Evolutionary conservation across 2,888 invertebrate species (phyloP).

Genomic region (Drosophila bunnanda): DNA sequence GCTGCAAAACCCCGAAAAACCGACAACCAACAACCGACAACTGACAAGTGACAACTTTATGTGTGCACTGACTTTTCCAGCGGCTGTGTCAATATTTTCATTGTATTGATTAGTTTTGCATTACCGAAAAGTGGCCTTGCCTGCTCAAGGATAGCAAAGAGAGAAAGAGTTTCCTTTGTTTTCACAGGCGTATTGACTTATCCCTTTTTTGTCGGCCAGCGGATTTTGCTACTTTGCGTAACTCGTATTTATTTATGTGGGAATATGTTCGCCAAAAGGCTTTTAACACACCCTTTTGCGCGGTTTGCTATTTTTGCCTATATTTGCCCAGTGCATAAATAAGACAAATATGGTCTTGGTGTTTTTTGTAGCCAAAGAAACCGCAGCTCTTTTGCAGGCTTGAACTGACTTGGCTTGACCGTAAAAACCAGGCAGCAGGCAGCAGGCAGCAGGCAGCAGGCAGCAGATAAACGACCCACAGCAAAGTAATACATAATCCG

Average conservation of each 20-base stretch:
- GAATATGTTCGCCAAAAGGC: slow-evolving; percentile 57
- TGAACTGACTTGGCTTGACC: slow-evolving; percentile 33
- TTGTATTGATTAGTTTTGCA: slow-evolving; percentile 74
- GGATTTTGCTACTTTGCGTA: slow-evolving; percentile 48
- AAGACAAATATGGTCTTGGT: slow-evolving; percentile 46
- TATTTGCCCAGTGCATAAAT: slow-evolving; percentile 42
- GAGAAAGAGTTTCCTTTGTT: slow-evolving; percentile 25
- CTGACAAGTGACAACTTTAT: slow-evolving; percentile 59
- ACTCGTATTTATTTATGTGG: slow-evolving; percentile 47
- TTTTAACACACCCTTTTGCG: slow-evolving; percentile 66
- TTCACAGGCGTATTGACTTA: slow-evolving; percentile 46
- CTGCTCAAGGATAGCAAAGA: not conserved
- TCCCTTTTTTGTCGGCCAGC: slow-evolving; percentile 46
- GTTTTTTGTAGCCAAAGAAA: slow-evolving; percentile 3
- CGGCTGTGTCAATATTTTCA: slow-evolving; percentile 69
- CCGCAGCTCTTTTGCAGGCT: slow-evolving; percentile 7
- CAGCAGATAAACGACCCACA: slow-evolving; percentile 54
- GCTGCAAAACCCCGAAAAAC: slow-evolving; percentile 16
- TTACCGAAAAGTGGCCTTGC: slow-evolving; percentile 52
- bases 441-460: slow-evolving; percentile 41
- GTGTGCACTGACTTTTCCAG: slow-evolving; percentile 68
- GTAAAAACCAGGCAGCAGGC: slow-evolving; percentile 46
- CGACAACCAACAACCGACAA: slow-evolving; percentile 11
- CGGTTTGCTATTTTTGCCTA: slow-evolving; percentile 25
- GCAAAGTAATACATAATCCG: slow-evolving; percentile 79